Base-by-base conservation (phyloP, 2,113 vertebrate genomes). In the Turnix velox region DNA sequence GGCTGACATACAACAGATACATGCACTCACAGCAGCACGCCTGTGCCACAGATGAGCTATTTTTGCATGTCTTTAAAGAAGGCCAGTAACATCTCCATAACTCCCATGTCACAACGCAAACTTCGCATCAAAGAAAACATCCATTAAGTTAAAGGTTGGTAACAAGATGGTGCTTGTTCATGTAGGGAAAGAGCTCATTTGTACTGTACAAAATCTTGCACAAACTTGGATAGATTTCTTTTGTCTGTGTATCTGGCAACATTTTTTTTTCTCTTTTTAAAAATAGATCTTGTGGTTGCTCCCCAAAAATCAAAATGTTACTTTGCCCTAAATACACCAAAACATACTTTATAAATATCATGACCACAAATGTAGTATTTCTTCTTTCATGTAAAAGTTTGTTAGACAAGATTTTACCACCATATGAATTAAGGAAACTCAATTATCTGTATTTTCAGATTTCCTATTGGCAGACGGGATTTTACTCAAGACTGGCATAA, bases 91-190 rank as follows among this genome's bases (percentile, higher is more conserved):
- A 62, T 27, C 23, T 25, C 69, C 43, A 61, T 59, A 61, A 92
- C 18, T 15, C 20, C 59, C 33, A 10, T 61, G 81, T 17, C 31
- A 6, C 61, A 59, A 80, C 84, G 24, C 8, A 22, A 87, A 78
- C 18, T 59, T 76, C 62, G 31, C 23, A 67, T 82, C 58, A 87
- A 85, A 88, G 42, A 33, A 87, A 90, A 91, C 14, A 93, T 27
- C 18, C 39, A 68, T 45, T 39, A 66, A 88, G 54, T 84, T 76
- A 92, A 48, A 81, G 40, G 31, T 33, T 5, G 81, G 27, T 35
- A 81, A 57, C 0, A 0, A 93, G 52, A 77, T 39, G 12, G 24
- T 59, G 51, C 20, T 85, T 1, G 0, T 43, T 85, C 2, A 0
- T 0, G 0, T 13, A 83, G 27, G 46, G 42, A 66, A 93, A 42